These are phyloP conservation scores for Brachyalestes nurse DNA, from an alignment of 2,797 vertebrate species.

Conservation along the genomic window DNA sequence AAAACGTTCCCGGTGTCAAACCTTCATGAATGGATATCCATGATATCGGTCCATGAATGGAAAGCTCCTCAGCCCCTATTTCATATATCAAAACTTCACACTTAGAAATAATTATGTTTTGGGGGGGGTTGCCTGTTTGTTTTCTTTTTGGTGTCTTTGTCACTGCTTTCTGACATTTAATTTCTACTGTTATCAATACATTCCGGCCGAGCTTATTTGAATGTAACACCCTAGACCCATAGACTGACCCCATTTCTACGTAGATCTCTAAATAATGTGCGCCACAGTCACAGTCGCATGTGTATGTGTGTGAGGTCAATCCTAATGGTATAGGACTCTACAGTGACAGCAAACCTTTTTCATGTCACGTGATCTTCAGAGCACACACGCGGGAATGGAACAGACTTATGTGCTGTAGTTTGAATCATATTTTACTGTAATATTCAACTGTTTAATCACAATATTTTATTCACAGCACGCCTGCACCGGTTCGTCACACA, in stretches of 20 bases:
- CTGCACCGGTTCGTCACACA: background rate
- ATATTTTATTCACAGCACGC: too few species aligned
- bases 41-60: too few species aligned
- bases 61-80: background rate
- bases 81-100: background rate
- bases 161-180: background rate
- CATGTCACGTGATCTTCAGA: slow-evolving; percentile 14
- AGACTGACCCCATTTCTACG: background rate
- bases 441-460: background rate
- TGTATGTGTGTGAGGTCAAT: background rate
- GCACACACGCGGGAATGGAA: slow-evolving; percentile 44
- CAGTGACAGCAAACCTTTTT: background rate
- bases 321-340: background rate
- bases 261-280: slow-evolving; percentile 12
- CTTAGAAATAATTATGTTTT: background rate
- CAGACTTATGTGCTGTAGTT: background rate
- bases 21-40: background rate
- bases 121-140: background rate
- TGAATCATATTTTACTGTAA: background rate
- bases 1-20: background rate
- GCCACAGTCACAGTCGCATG: background rate
- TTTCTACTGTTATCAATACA: background rate
- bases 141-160: background rate
- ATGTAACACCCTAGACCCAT: slow-evolving; percentile 56
- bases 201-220: slow-evolving; percentile 65